A percentile compares a stretch with the other conserved stretches of the same genome.
Evolutionary conservation across 2,888 invertebrate genomes (phyloP).

Genomic region (Hypselothyrea guttata): DNA sequence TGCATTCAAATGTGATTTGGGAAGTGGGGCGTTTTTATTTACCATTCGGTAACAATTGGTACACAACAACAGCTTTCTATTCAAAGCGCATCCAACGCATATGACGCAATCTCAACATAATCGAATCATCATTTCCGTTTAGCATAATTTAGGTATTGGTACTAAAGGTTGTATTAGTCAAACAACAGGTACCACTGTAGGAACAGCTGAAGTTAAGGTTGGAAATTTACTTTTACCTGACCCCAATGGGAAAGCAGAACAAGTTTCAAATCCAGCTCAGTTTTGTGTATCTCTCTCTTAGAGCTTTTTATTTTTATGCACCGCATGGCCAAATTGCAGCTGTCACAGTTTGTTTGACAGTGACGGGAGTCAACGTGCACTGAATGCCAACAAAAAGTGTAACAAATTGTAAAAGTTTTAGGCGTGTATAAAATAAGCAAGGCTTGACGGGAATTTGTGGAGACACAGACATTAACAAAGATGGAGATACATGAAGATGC

Average conservation of each 20-base stretch:
- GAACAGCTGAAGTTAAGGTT: slow-evolving; percentile 13
- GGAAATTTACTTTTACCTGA: slow-evolving; percentile 64
- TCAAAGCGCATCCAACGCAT: slow-evolving; percentile 31
- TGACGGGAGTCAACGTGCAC: slow-evolving; percentile 5
- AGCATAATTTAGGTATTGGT: slow-evolving; percentile 19
- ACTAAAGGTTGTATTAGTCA: slow-evolving; percentile 38
- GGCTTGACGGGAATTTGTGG: too few relatives aligned
- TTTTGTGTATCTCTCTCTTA: neutral
- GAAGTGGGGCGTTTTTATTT: slow-evolving; percentile 32
- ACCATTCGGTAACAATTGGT: slow-evolving; percentile 57
- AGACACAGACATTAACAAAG: too few relatives aligned
- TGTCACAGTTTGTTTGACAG: slow-evolving; percentile 18
- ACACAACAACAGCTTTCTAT: slow-evolving; percentile 14
- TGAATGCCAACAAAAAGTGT: slow-evolving; percentile 4
- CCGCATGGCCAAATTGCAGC: slow-evolving; percentile 23
- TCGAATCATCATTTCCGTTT: slow-evolving; percentile 23
- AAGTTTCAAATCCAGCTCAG: slow-evolving; percentile 38
- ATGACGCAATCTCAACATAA: slow-evolving; percentile 43
- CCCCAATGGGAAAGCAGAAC: slow-evolving; percentile 72
- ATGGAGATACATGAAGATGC: neutral
- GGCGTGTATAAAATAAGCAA: neutral
- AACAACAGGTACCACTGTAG: too few relatives aligned
- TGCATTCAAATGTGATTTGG: slow-evolving; percentile 57
- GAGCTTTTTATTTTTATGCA: slow-evolving; percentile 11
- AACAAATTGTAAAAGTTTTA: neutral